These are phyloP conservation scores for Hyles euphorbiae DNA, from an alignment of 1,140 invertebrate species.

Conservation along the genomic window DNA sequence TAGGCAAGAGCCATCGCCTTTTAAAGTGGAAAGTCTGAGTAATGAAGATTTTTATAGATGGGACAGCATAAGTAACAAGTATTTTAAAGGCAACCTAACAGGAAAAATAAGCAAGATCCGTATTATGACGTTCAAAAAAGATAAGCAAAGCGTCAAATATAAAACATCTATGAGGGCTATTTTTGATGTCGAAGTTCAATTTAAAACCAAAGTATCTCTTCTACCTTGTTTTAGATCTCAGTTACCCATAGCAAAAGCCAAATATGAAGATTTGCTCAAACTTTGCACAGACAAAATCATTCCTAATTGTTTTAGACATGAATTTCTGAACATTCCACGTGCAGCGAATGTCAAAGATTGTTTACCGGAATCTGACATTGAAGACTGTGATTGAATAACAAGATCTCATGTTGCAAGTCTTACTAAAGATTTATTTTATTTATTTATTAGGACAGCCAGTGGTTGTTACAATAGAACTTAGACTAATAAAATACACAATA, in stretches of 20 bases:
- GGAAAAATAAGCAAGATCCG: constrained; percentile 21
- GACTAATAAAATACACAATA: no score
- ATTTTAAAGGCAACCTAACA: constrained; percentile 10
- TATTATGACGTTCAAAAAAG: constrained; percentile 19
- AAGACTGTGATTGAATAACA: constrained; percentile 14
- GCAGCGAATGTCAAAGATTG: background rate
- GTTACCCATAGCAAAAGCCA: constrained; percentile 14
- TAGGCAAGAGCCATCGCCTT: constrained; percentile 12
- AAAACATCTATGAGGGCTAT: constrained; percentile 13
- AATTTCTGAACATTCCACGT: constrained; percentile 15
- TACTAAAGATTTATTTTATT: no score
- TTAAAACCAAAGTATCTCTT: constrained; percentile 5
- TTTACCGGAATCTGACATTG: constrained; percentile 7
- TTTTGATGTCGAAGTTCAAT: constrained; percentile 12
- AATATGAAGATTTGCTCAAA: constrained; percentile 23
- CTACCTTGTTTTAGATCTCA: constrained; percentile 9
- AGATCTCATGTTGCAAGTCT: constrained; percentile 2
- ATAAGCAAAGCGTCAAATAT: constrained; percentile 7
- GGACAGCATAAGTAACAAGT: constrained; percentile 15
- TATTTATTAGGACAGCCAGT: no score
- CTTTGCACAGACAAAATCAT: constrained; percentile 16
- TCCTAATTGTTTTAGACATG: constrained; percentile 9
- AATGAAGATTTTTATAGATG: constrained; percentile 16
- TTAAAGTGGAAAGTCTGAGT: constrained; percentile 10
- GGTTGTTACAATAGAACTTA: no score